Conservation (phyloP, 2,888 invertebrate species). For the Flexamia atlantica region DNA sequence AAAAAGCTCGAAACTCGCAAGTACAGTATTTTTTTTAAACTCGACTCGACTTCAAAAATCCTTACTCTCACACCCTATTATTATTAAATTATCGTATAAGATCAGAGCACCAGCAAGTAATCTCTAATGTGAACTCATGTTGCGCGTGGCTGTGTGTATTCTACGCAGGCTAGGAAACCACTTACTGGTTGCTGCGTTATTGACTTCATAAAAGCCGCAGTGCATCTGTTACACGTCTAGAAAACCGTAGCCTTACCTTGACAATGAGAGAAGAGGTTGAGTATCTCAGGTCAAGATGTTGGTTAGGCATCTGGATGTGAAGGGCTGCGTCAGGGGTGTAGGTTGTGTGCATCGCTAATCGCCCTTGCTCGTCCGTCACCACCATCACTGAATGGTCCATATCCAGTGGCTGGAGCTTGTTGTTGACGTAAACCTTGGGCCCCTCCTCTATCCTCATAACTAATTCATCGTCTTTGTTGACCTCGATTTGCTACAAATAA, state of each 20-base stretch:
- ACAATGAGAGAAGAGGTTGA: slow-evolving; percentile 1
- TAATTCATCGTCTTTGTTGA: slow-evolving; percentile 13
- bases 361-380: background rate
- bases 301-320: background rate
- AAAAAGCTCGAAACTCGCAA: too few species aligned
- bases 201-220: too few species aligned
- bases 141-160: too few species aligned
- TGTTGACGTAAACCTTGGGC: slow-evolving; percentile 32
- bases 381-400: slow-evolving; percentile 1
- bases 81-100: too few species aligned
- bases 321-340: slow-evolving; percentile 34
- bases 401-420: slow-evolving; percentile 1
- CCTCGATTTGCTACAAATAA: slow-evolving; percentile 12
- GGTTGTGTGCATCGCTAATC: slow-evolving; percentile 10
- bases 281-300: slow-evolving; percentile 30
- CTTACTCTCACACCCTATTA: too few species aligned
- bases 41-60: too few species aligned
- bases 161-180: too few species aligned
- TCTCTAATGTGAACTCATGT: too few species aligned
- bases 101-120: too few species aligned
- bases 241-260: slow-evolving; percentile 2
- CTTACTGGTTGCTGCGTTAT: too few species aligned
- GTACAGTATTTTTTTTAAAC: too few species aligned
- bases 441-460: slow-evolving; percentile 19
- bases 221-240: too few species aligned